These are phyloP conservation scores for Dioctria rufipes DNA, from an alignment of 2,888 invertebrate species.

Conservation along the genomic window DNA sequence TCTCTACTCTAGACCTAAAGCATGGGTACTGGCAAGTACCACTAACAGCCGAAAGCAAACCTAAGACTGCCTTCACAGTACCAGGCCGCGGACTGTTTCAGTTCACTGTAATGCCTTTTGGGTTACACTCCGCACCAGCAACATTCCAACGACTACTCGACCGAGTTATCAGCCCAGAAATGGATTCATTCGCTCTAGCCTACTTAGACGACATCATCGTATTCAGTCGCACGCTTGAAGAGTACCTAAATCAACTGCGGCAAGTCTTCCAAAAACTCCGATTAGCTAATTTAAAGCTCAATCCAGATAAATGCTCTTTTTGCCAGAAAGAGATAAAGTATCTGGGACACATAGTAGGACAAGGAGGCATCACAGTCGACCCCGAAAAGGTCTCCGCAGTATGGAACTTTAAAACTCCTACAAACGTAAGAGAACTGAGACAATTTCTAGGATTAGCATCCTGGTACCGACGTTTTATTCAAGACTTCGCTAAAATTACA, in stretches of 20 bases:
- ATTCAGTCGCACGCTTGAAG: neutral
- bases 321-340: neutral
- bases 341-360: neutral
- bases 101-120: neutral
- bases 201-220: conserved; percentile 46
- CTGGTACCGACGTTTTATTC: conserved; percentile 35
- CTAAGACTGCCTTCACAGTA: neutral
- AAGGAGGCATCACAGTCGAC: neutral
- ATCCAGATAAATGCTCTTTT: neutral
- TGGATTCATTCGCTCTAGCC: conserved; percentile 16
- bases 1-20: neutral
- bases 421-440: neutral
- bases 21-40: neutral
- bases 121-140: conserved; percentile 10
- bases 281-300: neutral
- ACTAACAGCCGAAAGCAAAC: neutral
- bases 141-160: conserved; percentile 40
- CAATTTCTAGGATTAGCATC: neutral
- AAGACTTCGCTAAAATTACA: conserved; percentile 5
- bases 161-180: neutral
- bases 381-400: conserved; percentile 48
- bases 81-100: conserved; percentile 2
- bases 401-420: conserved; percentile 24
- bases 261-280: conserved; percentile 10
- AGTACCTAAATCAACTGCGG: conserved; percentile 5